These are phyloP conservation scores for Vidua chalybeata DNA, from an alignment of 2,113 vertebrate genomes.

Conservation along the genomic window DNA sequence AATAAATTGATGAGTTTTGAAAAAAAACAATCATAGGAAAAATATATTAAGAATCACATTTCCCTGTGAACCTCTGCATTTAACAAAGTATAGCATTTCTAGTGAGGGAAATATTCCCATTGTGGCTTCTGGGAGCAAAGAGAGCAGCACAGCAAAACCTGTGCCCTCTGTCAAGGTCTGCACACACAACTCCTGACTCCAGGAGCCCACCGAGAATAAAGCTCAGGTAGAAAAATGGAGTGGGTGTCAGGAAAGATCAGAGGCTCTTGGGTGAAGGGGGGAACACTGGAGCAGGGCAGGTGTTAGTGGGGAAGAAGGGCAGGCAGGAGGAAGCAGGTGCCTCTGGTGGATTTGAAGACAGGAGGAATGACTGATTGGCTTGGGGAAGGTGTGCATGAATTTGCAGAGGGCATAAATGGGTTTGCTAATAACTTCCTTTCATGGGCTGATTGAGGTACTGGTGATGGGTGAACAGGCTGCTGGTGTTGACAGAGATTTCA, in stretches of 20 bases:
- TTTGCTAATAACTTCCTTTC: conserved; percentile 22
- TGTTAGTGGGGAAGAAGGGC: not conserved
- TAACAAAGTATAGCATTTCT: not conserved
- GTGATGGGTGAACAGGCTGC: not conserved
- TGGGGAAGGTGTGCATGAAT: not conserved
- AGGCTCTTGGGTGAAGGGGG: not conserved
- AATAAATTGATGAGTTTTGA: not conserved
- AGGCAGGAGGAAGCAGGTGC: not conserved
- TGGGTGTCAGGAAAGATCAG: not conserved
- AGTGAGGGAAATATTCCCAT: not conserved
- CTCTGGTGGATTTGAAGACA: not conserved
- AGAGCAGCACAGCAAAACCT: not conserved
- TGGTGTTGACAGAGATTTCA: conserved; percentile 29
- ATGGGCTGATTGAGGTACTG: not conserved
- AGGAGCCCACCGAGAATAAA: not conserved
- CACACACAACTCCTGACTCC: not conserved
- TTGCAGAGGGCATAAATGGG: not conserved
- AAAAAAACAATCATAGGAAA: not conserved
- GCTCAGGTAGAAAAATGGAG: not conserved
- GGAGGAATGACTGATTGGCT: not conserved
- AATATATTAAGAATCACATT: not conserved
- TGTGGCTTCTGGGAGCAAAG: not conserved
- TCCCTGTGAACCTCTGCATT: not conserved
- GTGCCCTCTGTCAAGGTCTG: not conserved
- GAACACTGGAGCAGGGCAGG: not conserved